These are phyloP conservation scores for Caenorhabditis sp. DNA, from an alignment of 2,888 invertebrate species.

Conservation along the genomic window DNA sequence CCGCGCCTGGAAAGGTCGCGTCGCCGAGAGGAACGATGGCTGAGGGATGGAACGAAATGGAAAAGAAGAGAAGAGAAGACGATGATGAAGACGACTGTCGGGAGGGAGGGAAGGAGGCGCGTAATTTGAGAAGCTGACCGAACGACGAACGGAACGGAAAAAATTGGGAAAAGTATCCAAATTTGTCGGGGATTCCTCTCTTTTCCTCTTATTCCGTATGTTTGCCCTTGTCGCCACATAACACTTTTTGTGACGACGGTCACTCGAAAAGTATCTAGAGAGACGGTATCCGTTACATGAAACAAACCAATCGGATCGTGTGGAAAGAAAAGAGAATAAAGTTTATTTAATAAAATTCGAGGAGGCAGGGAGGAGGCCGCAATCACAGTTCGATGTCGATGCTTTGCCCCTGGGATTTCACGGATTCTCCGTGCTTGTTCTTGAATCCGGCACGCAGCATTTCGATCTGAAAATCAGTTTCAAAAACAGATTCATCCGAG, in stretches of 20 bases:
- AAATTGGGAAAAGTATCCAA: conserved; percentile 21
- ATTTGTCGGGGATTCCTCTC: conserved; percentile 43
- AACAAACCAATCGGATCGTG: conserved; percentile 9
- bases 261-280: conserved; percentile 18
- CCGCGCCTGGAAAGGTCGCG: conserved; percentile 31
- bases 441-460: conserved; percentile 65
- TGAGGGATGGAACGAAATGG: too few species aligned
- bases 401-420: conserved; percentile 47
- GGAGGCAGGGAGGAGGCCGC: too few species aligned
- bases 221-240: conserved; percentile 20
- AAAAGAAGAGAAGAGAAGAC: not conserved
- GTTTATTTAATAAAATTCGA: too few species aligned
- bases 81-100: not conserved
- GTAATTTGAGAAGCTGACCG: conserved; percentile 25
- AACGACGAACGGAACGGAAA: not conserved
- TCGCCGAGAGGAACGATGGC: not conserved
- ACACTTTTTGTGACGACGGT: conserved; percentile 44
- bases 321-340: not conserved
- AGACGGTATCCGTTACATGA: conserved; percentile 22
- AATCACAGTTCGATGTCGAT: conserved; percentile 57
- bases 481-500: too few species aligned
- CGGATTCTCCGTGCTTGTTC: conserved; percentile 55
- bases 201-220: conserved; percentile 24
- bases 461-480: conserved; percentile 48
- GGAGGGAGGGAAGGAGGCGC: conserved; percentile 87